Conservation (phyloP, 2,113 vertebrate species). For the Cebidichthys violaceus region DNA sequence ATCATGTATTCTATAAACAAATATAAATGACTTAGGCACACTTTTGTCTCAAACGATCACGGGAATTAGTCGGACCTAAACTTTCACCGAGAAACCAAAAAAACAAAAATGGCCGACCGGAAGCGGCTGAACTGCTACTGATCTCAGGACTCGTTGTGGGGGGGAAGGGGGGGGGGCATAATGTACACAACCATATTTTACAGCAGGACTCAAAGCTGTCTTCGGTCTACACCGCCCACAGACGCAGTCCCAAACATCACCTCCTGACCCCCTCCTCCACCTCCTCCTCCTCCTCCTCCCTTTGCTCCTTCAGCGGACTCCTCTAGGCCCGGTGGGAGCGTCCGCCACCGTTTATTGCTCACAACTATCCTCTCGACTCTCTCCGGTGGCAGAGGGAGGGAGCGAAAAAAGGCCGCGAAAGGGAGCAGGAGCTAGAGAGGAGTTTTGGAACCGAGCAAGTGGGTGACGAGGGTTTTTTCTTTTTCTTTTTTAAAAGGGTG, state of each 20-base stretch:
- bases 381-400: constrained; percentile 8
- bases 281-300: neutral
- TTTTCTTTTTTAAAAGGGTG: constrained; percentile 22
- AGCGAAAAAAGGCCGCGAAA: neutral
- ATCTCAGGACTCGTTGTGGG: constrained; percentile 26
- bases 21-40: constrained; percentile 92
- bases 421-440: constrained; percentile 9
- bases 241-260: constrained; percentile 3
- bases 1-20: constrained; percentile 90
- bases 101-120: neutral
- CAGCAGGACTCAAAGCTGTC: constrained; percentile 53
- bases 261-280: constrained; percentile 3
- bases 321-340: constrained; percentile 33
- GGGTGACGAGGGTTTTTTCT: neutral
- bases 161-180: neutral
- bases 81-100: constrained; percentile 31
- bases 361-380: constrained; percentile 6
- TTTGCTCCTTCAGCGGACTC: constrained; percentile 13
- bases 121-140: constrained; percentile 51
- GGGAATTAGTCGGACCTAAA: constrained; percentile 35
- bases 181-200: constrained; percentile 60
- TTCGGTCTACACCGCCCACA: constrained; percentile 13
- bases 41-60: constrained; percentile 68
- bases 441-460: constrained; percentile 20
- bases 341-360: constrained; percentile 63